Evolutionary conservation across 1,140 invertebrate species (phyloP).

Genomic region (Mamestra configurata): DNA sequence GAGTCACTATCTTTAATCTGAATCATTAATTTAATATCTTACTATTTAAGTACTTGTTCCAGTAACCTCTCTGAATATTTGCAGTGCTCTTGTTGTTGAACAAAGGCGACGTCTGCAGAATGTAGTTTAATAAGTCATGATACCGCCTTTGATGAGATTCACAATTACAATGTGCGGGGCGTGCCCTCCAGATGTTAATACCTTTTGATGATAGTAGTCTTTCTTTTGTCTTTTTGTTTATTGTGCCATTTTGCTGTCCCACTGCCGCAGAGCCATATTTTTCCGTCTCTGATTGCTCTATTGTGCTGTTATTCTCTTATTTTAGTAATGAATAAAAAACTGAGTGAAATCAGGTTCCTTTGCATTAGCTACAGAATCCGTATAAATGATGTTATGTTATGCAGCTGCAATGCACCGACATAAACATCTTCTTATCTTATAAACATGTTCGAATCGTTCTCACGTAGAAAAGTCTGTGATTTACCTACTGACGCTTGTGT

Average conservation of each 20-base stretch:
- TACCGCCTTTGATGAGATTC: slow-evolving; percentile 51
- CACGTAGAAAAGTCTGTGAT: slow-evolving; percentile 49
- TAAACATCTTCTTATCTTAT: slow-evolving; percentile 53
- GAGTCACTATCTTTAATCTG: slow-evolving; percentile 52
- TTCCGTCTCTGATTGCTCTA: neutral
- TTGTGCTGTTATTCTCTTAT: neutral
- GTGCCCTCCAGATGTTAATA: slow-evolving; percentile 57
- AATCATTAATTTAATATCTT: slow-evolving; percentile 58
- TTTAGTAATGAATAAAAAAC: neutral
- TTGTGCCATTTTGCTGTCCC: slow-evolving; percentile 61
- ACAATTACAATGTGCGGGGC: slow-evolving; percentile 57
- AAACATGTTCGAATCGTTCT: slow-evolving; percentile 27
- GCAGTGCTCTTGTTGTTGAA: slow-evolving; percentile 62
- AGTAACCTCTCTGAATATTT: slow-evolving; percentile 65
- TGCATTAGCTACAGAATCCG: neutral
- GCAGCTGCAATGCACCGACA: slow-evolving; percentile 5
- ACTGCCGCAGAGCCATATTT: slow-evolving; percentile 43
- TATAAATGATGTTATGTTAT: neutral
- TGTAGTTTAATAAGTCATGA: slow-evolving; percentile 49
- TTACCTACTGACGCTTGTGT: slow-evolving; percentile 43
- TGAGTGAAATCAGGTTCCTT: neutral
- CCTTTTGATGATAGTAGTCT: slow-evolving; percentile 52
- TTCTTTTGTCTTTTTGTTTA: slow-evolving; percentile 62
- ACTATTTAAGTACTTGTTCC: slow-evolving; percentile 56
- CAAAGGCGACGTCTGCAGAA: slow-evolving; percentile 59